These are phyloP conservation scores for Thinocorus orbignyianus DNA, from an alignment of 2,113 vertebrate species.

Conservation along the genomic window DNA sequence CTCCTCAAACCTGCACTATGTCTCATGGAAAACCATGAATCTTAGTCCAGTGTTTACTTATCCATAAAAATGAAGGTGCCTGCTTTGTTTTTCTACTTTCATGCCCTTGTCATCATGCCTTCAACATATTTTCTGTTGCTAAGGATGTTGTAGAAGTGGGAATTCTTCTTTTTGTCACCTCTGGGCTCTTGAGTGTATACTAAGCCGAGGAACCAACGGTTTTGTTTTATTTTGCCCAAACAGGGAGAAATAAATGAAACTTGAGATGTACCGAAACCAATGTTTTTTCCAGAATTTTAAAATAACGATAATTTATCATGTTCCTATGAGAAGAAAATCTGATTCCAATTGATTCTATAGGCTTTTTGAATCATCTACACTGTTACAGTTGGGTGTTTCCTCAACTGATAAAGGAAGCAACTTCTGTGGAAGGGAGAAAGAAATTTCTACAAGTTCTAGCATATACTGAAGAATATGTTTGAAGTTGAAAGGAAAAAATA, in stretches of 20 bases:
- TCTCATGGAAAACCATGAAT: neutral
- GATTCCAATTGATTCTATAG: neutral
- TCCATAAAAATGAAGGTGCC: neutral
- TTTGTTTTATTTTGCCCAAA: neutral
- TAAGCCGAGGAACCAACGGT: neutral
- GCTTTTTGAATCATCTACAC: neutral
- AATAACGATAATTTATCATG: neutral
- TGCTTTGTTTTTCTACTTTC: neutral
- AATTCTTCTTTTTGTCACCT: neutral
- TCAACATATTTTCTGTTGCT: neutral
- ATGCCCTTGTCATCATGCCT: neutral
- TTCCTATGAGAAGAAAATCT: neutral
- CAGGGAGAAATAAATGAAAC: neutral
- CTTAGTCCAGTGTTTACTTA: neutral
- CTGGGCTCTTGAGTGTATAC: neutral
- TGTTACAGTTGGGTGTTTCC: neutral
- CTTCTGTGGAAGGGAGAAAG: neutral
- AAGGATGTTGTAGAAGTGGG: neutral
- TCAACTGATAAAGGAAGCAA: neutral
- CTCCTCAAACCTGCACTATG: neutral
- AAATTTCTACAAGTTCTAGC: neutral
- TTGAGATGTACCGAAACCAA: neutral
- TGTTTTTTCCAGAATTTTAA: neutral
- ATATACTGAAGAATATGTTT: neutral
- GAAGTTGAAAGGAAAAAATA: neutral